Evolutionary conservation across 2,113 vertebrate genomes (phyloP), one percentile per base, ranked within the genome.

Genomic region (Coreoperca whiteheadi): DNA sequence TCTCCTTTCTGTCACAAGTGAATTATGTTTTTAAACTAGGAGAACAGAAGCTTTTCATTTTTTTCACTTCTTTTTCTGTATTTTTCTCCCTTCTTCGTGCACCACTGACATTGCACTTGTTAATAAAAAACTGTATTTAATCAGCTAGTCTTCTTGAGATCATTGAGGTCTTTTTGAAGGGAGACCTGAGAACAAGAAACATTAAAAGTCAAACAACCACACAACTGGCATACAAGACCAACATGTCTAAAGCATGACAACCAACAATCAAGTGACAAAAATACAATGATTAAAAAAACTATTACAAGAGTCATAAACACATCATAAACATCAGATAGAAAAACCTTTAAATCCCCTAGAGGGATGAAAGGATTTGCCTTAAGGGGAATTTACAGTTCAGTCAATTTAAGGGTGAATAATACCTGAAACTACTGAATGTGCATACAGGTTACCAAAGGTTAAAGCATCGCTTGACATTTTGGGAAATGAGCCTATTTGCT

Each of bases 91-190:
- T n/a, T 21, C 16, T 65, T 28, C 57, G 37, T 25, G 8, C 12
- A 65, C 8, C 32, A 50, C 50, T 79, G 41, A 37, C 23, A 2
- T 74, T 53, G 32, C 9, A 51, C 43, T 53, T 66, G 28, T 60
- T 83, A 14, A 63, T 28, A 77, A 63, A 21, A 28, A 46, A 46
- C 50, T 66, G 28, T 51, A 21, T 59, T 74, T 67, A 48, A 81
- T 48, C 20, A 48, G 50, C 8, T 4, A 25, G 15, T 65, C 10
- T 23, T 21, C 37, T n/a, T 23, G 10, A 50, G 69, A 39, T 41
- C 56, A 53, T 34, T 34, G 32, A 15, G 18, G 23, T 30, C 25
- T 46, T 9, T 20, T 30, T 20, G 8, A 59, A 30, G 6, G 30
- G 30, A 34, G 18, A 37, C 59, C 20, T 20, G 59, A 34, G 28